A percentile compares a stretch with the other conserved stretches of the same genome.
Conservation (phyloP, 2,113 vertebrate species). For the Bettongia penicillata region DNA sequence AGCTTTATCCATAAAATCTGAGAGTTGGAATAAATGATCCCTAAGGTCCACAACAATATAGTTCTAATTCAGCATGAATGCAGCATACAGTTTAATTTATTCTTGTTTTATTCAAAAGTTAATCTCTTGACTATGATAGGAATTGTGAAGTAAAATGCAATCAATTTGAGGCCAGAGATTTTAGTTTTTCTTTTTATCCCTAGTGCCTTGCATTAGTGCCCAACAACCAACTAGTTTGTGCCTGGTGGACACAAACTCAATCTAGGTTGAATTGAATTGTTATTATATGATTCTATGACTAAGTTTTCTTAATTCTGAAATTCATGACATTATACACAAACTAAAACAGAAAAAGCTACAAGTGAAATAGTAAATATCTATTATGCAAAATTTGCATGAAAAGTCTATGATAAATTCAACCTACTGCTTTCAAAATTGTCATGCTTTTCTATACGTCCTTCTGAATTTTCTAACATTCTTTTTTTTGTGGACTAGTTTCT, state of each 20-base stretch:
- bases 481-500: not conserved
- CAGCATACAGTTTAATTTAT: not conserved
- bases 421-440: not conserved
- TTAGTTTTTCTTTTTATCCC: not conserved
- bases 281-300: not conserved
- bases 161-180: not conserved
- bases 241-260: not conserved
- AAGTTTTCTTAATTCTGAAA: not conserved
- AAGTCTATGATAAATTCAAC: not conserved
- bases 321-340: not conserved
- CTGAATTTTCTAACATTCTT: not conserved
- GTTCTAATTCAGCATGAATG: not conserved
- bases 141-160: not conserved
- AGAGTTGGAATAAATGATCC: not conserved
- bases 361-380: not conserved
- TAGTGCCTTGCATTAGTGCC: not conserved
- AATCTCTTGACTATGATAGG: not conserved
- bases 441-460: not conserved
- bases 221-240: no score
- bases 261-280: not conserved
- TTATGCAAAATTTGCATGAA: not conserved
- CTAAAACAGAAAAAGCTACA: not conserved
- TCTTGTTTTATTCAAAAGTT: not conserved
- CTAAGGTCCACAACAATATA: not conserved
- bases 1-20: not conserved